Evolutionary conservation across 2,113 vertebrate genomes (phyloP), one percentile per base, ranked within the genome.

Genomic region (Ammospiza caudacuta): DNA sequence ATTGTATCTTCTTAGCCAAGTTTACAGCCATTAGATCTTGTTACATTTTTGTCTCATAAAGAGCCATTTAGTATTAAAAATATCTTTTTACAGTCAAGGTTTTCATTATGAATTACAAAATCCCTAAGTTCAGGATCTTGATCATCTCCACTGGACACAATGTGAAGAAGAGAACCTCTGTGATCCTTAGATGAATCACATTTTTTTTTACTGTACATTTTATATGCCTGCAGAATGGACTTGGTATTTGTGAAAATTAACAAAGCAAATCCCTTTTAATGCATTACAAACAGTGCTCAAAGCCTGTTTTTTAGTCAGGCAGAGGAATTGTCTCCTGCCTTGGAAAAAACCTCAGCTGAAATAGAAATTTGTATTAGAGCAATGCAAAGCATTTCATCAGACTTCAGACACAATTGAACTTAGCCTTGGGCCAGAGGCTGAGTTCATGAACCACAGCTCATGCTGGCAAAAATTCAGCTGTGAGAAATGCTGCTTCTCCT

Each of bases 391-490:
- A 84, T 92, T 95, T 94, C 54, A 69, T 92, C 78, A 83, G 84
- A 90, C 51, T 72, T 85, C 55, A 67, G 63, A 74, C 66, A 46
- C 37, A 80, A 73, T 0, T 88, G 91, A 92, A 94, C 63, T 92
- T 91, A 83, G 91, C 95, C 84, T 87, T 80, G 75, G 82, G 93
- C 92, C 73, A 73, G 82, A 91, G 75, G 31, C 63, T 80, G 67
- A 91, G 91, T 91, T 95, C 88, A 83, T 83, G 95, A 95, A 90
- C 63, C 44, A 80, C 84, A 88, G 70, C 67, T 92, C 22, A 5
- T 41, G 43, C 39, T 91, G 41, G 68, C 63, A 88, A 87, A 85
- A 85, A 70, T 70, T 88, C 64, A 91, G 35, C 87, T 80, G 59
- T 63, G 51, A 88, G 87, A 88, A 97, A 83, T 77, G 39, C n/a